Evolutionary conservation across 2,797 vertebrate genomes (phyloP), one percentile per base, ranked within the genome.

Genomic region (Platyrinchus mystaceus): DNA sequence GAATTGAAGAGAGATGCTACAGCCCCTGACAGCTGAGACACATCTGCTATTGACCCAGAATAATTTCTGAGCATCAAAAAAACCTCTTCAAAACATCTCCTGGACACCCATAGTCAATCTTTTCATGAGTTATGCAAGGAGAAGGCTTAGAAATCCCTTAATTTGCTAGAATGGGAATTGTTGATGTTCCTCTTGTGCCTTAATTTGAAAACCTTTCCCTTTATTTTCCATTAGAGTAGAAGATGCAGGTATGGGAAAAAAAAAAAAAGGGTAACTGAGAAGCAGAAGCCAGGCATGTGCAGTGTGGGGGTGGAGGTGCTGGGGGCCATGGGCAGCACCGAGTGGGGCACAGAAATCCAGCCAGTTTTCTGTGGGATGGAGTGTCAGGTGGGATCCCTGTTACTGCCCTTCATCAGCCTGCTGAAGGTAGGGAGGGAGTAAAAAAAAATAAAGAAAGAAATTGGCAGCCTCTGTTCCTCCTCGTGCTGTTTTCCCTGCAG

Each of bases 141-240:
- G 28, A 26, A 56, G 16, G 37, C 34, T 67, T 62, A 80, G 66
- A 83, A 91, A 81, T 9, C n/a, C 60, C 30, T 28, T 41, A 46
- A 58, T 86, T 89, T 94, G 70, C 49, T 66, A 62, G 82, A 92
- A 80, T 21, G 63, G 46, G 55, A 92, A 64, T 56, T 67, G 36
- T 24, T 63, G 36, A 4, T 6, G 7, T 37, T 87, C 67, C 56
- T 67, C 21, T 16, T 20, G 37, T 20, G 23, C 34, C 39, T 47
- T 60, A 70, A 64, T 53, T 76, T 22, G 27, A 69, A 96, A 87
- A 70, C 5, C 14, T 43, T 52, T n/a, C 28, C 26, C 15, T 55
- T 84, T 24, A 77, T 36, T 92, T 92, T 58, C 39, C 10, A 13
- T 14, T 9, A 13, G 41, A 37, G 23, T 6, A 68, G 34, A 59